Conservation (phyloP, 35 echinoderm and acorn worm genomes). For the Apostichopus japonicus region DNA sequence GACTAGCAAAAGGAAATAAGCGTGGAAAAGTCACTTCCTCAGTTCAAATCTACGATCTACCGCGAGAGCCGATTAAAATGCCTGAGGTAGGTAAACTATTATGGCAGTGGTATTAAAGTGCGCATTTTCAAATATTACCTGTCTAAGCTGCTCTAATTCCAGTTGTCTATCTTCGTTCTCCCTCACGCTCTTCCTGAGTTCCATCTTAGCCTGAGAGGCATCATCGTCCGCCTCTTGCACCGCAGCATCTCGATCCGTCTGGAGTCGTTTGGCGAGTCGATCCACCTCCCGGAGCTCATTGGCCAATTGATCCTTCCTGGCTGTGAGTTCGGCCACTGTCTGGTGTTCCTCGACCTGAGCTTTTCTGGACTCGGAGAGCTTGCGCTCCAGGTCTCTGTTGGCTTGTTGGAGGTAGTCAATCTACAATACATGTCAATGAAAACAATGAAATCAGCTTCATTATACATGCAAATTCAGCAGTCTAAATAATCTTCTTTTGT, state of each 20-base stretch:
- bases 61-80: too few relatives aligned
- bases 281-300: conserved; percentile 84
- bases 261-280: conserved; percentile 82
- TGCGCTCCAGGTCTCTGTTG: conserved; percentile 82
- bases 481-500: too few relatives aligned
- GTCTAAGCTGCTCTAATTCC: conserved; percentile 85
- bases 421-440: conserved; percentile 13
- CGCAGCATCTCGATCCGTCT: conserved; percentile 82
- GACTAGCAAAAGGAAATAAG: too few relatives aligned
- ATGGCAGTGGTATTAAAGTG: neutral
- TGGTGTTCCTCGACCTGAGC: conserved; percentile 58
- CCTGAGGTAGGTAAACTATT: neutral
- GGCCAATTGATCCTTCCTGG: conserved; percentile 80
- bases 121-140: conserved; percentile 48
- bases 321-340: conserved; percentile 67
- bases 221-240: conserved; percentile 81
- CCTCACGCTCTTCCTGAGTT: conserved; percentile 67
- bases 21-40: too few relatives aligned
- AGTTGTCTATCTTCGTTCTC: conserved; percentile 75
- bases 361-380: conserved; percentile 60
- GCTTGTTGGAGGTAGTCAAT: conserved; percentile 96
- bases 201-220: conserved; percentile 76
- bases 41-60: neutral
- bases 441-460: too few relatives aligned
- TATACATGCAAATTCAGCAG: too few relatives aligned